Percentiles rank a stretch among this genome's conserved stretches.
These are phyloP conservation scores for Bettongia penicillata DNA, from an alignment of 2,113 vertebrate species.

Conservation along the genomic window DNA sequence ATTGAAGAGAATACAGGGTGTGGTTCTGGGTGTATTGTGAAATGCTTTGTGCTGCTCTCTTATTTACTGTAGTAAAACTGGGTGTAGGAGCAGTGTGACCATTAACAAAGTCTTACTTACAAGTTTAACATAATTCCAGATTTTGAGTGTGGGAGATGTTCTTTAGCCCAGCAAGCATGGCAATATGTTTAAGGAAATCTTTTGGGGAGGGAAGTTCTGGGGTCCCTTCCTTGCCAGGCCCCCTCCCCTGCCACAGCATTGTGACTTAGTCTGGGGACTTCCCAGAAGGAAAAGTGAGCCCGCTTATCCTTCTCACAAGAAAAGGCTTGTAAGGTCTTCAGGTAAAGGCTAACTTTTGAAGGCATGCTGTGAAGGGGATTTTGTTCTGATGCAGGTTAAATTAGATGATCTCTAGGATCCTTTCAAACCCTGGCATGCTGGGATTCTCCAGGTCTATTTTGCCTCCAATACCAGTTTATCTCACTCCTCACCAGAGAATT, in stretches of 20 bases:
- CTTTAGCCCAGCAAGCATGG: background rate
- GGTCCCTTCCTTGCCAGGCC: background rate
- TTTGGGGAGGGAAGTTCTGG: background rate
- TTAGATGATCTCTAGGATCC: too few species aligned
- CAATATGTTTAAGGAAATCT: background rate
- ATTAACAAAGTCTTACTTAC: background rate
- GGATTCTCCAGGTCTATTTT: too few species aligned
- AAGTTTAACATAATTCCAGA: background rate
- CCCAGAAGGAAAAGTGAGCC: background rate
- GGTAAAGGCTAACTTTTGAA: background rate
- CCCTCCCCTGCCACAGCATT: too few species aligned
- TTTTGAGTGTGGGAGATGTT: background rate
- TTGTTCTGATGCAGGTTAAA: background rate
- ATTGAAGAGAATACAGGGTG: background rate
- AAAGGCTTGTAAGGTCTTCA: background rate
- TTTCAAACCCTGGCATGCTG: too few species aligned
- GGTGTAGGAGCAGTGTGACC: background rate
- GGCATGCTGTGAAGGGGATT: background rate
- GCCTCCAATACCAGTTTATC: too few species aligned
- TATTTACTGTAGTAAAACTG: background rate
- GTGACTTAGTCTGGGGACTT: background rate
- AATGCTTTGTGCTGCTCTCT: background rate
- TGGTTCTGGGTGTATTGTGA: background rate
- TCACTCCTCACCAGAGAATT: background rate
- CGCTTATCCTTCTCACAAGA: background rate